Conservation (phyloP, 1,140 invertebrate species). For the Eumeta japonica region DNA sequence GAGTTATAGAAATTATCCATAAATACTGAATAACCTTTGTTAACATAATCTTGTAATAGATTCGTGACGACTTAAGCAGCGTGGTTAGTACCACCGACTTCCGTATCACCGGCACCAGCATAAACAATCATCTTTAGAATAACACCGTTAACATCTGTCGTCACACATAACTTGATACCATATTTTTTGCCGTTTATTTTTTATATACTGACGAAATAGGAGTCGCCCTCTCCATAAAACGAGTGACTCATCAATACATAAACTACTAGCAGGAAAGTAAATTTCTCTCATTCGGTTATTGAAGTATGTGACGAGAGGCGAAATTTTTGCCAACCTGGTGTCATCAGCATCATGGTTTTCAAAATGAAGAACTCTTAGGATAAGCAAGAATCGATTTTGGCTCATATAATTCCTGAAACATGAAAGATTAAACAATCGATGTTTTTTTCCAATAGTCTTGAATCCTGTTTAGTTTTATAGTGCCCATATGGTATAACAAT, state of each 20-base stretch:
- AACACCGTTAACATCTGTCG: slow-evolving; percentile 13
- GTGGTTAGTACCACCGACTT: background rate
- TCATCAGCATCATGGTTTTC: background rate
- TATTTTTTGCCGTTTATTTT: slow-evolving; percentile 25
- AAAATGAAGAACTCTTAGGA: background rate
- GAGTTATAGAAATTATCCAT: background rate
- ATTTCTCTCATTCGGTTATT: slow-evolving; percentile 20
- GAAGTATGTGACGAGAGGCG: slow-evolving; percentile 16
- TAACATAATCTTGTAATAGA: background rate
- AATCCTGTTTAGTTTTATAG: background rate
- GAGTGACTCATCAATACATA: slow-evolving; percentile 24
- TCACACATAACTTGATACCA: slow-evolving; percentile 19
- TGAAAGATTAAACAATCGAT: no score
- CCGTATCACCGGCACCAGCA: background rate
- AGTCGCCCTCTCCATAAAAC: slow-evolving; percentile 25
- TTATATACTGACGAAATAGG: slow-evolving; percentile 24
- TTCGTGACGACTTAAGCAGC: background rate
- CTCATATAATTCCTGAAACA: no score
- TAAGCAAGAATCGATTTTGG: background rate
- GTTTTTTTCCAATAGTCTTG: no score
- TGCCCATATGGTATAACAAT: background rate
- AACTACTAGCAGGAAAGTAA: slow-evolving; percentile 18
- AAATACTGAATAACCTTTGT: background rate
- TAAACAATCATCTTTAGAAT: slow-evolving; percentile 13
- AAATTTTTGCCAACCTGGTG: background rate